Conservation (phyloP, 2,113 vertebrate species). For the Hyla sarda region DNA sequence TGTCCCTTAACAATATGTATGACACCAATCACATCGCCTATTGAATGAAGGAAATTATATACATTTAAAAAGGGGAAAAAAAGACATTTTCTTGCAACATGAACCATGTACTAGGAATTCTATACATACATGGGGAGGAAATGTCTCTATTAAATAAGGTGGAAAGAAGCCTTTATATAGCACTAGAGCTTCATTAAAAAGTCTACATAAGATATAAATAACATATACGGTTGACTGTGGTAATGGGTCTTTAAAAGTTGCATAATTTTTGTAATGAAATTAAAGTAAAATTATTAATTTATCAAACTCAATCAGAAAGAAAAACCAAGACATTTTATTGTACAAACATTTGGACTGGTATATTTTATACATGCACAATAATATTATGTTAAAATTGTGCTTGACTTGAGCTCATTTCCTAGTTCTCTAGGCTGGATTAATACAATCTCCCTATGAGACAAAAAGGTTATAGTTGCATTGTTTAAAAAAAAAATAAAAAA, state of each 20-base stretch:
- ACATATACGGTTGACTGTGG: too few species aligned
- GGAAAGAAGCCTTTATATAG: too few species aligned
- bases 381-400: not conserved
- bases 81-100: not conserved
- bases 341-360: not conserved
- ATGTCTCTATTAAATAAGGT: not conserved
- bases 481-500: too few species aligned
- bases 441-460: not conserved
- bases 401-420: not conserved
- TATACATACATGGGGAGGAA: not conserved
- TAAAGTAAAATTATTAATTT: not conserved
- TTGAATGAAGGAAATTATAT: not conserved
- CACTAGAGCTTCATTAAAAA: too few species aligned
- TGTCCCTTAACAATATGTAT: not conserved
- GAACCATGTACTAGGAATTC: not conserved
- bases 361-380: not conserved
- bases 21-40: not conserved
- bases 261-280: not conserved
- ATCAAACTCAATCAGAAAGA: not conserved
- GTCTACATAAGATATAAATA: too few species aligned
- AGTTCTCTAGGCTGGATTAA: not conserved
- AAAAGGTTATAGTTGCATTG: too few species aligned
- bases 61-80: not conserved
- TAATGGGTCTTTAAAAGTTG: too few species aligned
- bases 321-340: too few species aligned